Evolutionary conservation across 2,113 vertebrate genomes (phyloP).

Genomic region (Chlorodrepanis virens): DNA sequence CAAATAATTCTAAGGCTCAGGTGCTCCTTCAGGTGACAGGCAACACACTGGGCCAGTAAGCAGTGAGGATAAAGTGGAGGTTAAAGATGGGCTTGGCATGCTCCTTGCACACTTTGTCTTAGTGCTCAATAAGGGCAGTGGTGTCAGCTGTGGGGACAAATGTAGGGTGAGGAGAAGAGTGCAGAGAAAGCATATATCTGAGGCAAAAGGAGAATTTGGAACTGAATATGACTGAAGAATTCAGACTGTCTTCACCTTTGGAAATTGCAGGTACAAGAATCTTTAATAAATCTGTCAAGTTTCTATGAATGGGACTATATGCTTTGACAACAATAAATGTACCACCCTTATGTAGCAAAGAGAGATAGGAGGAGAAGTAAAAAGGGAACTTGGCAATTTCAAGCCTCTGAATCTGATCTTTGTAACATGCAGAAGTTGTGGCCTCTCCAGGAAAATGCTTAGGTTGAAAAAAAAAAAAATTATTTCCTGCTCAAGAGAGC

Average conservation of each 20-base stretch:
- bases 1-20: conserved; percentile 14
- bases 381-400: neutral
- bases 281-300: neutral
- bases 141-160: neutral
- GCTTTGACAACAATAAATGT: neutral
- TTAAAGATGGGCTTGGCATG: neutral
- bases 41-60: neutral
- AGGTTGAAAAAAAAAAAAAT: neutral
- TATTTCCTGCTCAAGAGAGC: neutral
- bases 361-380: neutral
- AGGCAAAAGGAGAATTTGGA: neutral
- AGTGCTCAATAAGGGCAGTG: neutral
- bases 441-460: neutral
- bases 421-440: neutral
- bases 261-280: neutral
- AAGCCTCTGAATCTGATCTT: neutral
- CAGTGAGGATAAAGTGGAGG: neutral
- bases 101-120: neutral
- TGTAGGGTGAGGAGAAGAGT: neutral
- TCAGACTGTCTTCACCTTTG: neutral
- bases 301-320: neutral
- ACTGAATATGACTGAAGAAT: neutral
- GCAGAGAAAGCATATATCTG: neutral
- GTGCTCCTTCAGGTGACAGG: conserved; percentile 21
- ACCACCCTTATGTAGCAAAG: neutral